These are phyloP conservation scores for Eupsilia transversa DNA, from an alignment of 2,888 invertebrate species.

Conservation along the genomic window DNA sequence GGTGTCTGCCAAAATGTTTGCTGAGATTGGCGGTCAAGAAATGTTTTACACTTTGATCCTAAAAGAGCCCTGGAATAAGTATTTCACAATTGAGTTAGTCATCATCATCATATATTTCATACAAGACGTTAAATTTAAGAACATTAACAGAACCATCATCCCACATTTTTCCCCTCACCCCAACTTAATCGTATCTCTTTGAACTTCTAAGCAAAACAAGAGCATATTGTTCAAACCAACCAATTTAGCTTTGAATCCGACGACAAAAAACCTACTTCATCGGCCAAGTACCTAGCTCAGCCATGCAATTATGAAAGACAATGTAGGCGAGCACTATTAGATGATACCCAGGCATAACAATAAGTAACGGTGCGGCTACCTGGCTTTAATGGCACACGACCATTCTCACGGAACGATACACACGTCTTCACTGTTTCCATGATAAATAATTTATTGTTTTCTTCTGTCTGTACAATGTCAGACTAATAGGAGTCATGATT, in stretches of 20 bases:
- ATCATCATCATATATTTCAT: not conserved
- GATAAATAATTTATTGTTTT: conserved; percentile 71
- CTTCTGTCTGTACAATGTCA: conserved; percentile 50
- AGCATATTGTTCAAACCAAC: conserved; percentile 20
- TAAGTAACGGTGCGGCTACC: conserved; percentile 76
- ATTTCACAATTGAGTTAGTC: not conserved
- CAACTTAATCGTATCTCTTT: conserved; percentile 6
- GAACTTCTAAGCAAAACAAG: conserved; percentile 10
- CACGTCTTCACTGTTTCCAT: conserved; percentile 78
- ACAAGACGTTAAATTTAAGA: conserved; percentile 1
- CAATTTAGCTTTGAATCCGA: conserved; percentile 12
- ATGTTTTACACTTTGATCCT: not conserved
- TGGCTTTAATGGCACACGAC: conserved; percentile 77
- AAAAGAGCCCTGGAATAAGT: not conserved
- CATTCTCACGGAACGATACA: conserved; percentile 85
- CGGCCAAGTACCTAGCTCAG: conserved; percentile 47
- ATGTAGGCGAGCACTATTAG: conserved; percentile 63
- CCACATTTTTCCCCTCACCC: conserved; percentile 2
- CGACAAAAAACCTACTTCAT: conserved; percentile 23
- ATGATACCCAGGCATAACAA: conserved; percentile 70
- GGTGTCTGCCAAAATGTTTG: not conserved
- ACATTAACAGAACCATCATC: conserved; percentile 3
- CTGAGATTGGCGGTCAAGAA: not conserved
- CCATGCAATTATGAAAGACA: conserved; percentile 55
- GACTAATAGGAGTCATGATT: conserved; percentile 51